Evolutionary conservation across 2,797 vertebrate genomes (phyloP), one percentile per base, ranked within the genome.

Genomic region (Smutsia temminckii): DNA sequence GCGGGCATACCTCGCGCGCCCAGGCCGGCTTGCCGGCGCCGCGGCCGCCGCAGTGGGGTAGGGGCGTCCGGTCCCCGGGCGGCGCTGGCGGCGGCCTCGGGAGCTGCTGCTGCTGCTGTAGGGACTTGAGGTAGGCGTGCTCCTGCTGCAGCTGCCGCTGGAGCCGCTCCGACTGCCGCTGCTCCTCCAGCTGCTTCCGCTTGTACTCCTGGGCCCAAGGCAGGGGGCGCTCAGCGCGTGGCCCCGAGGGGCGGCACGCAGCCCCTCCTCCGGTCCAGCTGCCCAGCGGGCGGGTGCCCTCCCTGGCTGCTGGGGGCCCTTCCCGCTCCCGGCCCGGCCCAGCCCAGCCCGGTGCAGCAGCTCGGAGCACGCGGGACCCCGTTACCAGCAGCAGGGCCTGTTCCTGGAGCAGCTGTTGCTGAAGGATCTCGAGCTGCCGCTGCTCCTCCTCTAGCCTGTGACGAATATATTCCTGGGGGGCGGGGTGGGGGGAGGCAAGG

Each of bases 371-470:
- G 61, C 83, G 97, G 96, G 95, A 93, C 96, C 97, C 96, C 94
- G 74, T 99, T 99, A 99, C 99, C 99, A 99, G 99, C 88, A 99
- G 99, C 95, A 99, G 98, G 57, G 99, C 99, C 98, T 99, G 99
- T 98, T 99, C 99, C 98, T 99, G 99, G 97, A 99, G 99, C 98
- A 99, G 98, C 98, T 99, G 99, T 98, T 99, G 99, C 98, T 99
- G 99, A 85, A 99, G 99, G 97, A 99, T 99, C 98, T 99, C 99
- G 98, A 99, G 99, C 98, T 99, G 99, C 77, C 99, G 98, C 98
- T 99, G 99, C 98, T 99, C 99, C 97, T 99, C 99, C 98, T 99
- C 99, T 98, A 99, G 98, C 98, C 99, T 99, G 98, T 99, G 99
- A 97, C 99, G 99, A 97, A 99, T 99, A 98, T 99, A 99, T 96